Evolutionary conservation across 2,113 vertebrate species (phyloP).

Genomic region (Capricornis sumatraensis): DNA sequence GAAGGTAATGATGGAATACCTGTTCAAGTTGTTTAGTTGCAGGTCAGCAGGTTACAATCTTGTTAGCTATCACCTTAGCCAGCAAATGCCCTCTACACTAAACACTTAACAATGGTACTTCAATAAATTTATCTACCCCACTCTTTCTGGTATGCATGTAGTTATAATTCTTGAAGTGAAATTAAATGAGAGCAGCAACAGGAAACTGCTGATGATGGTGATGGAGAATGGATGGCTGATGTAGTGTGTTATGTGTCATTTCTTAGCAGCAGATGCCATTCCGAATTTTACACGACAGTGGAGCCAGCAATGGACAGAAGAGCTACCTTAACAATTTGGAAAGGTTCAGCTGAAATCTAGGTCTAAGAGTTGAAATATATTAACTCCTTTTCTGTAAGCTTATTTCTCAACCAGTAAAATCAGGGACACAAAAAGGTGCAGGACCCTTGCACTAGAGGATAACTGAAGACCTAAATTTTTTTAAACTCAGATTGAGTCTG

Average conservation of each 20-base stretch:
- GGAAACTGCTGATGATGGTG: background rate
- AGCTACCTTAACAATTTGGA: background rate
- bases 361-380: background rate
- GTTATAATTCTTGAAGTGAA: conserved; percentile 1
- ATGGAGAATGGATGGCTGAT: background rate
- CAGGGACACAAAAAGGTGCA: background rate
- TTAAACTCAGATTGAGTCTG: background rate
- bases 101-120: background rate
- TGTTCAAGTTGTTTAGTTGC: background rate
- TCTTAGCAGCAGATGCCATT: background rate
- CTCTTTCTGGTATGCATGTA: conserved; percentile 5
- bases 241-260: background rate
- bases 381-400: background rate
- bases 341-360: background rate
- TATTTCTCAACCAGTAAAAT: background rate
- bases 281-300: background rate
- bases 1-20: background rate
- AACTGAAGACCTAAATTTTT: background rate
- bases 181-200: background rate
- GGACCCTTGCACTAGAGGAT: background rate
- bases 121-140: background rate
- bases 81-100: background rate
- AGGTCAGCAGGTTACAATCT: background rate
- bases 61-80: background rate
- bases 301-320: background rate